phyloP scores from a whole-genome alignment of 2,797 vertebrate genomes.

The Premnoplex brunnescens region DNA sequence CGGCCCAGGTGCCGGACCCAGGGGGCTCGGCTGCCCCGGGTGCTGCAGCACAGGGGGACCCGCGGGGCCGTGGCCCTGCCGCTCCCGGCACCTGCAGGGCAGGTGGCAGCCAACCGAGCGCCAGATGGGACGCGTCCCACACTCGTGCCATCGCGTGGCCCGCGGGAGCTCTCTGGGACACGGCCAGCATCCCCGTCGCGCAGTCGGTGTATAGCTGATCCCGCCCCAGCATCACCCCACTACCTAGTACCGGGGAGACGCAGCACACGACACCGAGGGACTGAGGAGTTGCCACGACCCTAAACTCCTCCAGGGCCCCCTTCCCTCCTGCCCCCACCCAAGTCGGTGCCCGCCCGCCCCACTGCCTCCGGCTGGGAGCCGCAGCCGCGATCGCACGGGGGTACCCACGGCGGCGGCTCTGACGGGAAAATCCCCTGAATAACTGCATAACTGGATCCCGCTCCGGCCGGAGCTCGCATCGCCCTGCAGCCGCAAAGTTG shows the following conservation, averaged over 20 bases:
- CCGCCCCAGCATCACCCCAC: neutral
- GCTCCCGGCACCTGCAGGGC: neutral
- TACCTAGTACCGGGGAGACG: neutral
- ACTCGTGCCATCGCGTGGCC: accelerated
- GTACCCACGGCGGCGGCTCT: neutral
- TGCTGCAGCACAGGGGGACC: neutral
- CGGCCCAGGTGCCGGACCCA: neutral
- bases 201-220: neutral
- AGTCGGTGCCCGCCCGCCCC: neutral
- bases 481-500: neutral
- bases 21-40: neutral
- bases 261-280: neutral
- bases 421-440: neutral
- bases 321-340: neutral
- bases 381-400: neutral
- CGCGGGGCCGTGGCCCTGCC: neutral
- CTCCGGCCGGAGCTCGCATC: neutral
- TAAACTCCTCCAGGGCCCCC: neutral
- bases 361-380: neutral
- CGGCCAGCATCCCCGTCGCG: neutral
- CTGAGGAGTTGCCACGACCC: neutral
- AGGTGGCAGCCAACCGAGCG: neutral
- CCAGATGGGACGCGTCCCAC: neutral
- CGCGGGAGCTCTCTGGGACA: neutral
- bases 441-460: neutral